Conservation (phyloP, 2,797 vertebrate genomes). For the Gymnopithys bicolor region DNA sequence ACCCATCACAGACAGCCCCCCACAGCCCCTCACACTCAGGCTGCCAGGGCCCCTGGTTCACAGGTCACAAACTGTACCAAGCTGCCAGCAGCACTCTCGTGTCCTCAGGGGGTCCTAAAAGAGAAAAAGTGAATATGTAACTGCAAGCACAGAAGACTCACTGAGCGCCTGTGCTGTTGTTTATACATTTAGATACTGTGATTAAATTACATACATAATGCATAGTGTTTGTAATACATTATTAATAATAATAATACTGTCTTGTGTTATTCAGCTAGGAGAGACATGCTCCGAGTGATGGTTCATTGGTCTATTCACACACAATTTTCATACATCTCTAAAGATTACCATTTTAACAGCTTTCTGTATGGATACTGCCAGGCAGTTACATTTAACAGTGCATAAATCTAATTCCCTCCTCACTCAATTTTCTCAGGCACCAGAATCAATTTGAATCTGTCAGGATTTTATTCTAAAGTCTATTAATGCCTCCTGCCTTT, state of each 20-base stretch:
- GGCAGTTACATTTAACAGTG: conserved; percentile 72
- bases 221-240: conserved; percentile 47
- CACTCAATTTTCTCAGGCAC: conserved; percentile 75
- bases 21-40: fast-evolving
- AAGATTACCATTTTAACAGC: conserved; percentile 76
- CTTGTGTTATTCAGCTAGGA: conserved; percentile 14
- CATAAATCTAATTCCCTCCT: conserved; percentile 74
- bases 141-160: background rate
- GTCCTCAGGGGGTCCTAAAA: background rate
- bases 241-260: conserved; percentile 40
- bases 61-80: background rate
- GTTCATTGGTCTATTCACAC: conserved; percentile 65
- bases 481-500: conserved; percentile 61
- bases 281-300: conserved; percentile 38
- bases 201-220: conserved; percentile 60
- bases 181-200: conserved; percentile 49
- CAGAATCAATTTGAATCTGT: conserved; percentile 77
- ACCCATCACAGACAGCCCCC: background rate
- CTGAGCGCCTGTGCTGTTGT: background rate
- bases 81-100: background rate
- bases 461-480: conserved; percentile 75
- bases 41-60: background rate
- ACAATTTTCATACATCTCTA: conserved; percentile 68
- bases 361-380: conserved; percentile 65
- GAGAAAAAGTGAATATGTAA: background rate